phyloP scores from a whole-genome alignment of 2,113 vertebrate species.

The Paratilapia polleni region DNA sequence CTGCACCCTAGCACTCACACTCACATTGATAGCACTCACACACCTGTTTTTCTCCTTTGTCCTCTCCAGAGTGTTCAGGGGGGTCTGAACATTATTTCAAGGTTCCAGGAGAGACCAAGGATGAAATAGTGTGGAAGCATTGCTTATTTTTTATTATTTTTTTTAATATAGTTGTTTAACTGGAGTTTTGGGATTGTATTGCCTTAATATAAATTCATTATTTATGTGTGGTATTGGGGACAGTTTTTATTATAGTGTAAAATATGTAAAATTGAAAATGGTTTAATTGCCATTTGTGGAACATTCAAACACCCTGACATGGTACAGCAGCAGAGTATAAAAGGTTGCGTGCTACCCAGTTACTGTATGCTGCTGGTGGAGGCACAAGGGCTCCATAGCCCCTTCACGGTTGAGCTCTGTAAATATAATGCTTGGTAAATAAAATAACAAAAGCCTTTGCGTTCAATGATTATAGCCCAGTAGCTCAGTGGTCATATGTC shows the following conservation, averaged over 20 bases:
- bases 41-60: not conserved
- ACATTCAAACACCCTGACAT: not conserved
- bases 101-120: not conserved
- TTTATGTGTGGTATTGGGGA: too few species aligned
- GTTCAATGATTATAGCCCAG: too few species aligned
- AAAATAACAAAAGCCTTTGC: too few species aligned
- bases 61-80: not conserved
- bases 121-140: not conserved
- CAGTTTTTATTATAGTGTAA: not conserved
- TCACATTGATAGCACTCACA: too few species aligned
- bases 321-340: fast-evolving
- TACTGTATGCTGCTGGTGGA: not conserved
- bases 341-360: not conserved
- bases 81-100: not conserved
- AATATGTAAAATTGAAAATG: too few species aligned
- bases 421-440: too few species aligned
- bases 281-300: not conserved
- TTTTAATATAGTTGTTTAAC: not conserved
- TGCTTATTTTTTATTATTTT: fast-evolving
- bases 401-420: too few species aligned
- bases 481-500: not conserved
- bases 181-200: not conserved
- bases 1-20: not conserved
- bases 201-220: too few species aligned
- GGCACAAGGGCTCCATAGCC: not conserved